Percentiles rank a stretch among this genome's conserved stretches.
These are phyloP conservation scores for Epizoanthus illoricatus DNA, from an alignment of 92 coral and sea anemone genomes.

Conservation along the genomic window DNA sequence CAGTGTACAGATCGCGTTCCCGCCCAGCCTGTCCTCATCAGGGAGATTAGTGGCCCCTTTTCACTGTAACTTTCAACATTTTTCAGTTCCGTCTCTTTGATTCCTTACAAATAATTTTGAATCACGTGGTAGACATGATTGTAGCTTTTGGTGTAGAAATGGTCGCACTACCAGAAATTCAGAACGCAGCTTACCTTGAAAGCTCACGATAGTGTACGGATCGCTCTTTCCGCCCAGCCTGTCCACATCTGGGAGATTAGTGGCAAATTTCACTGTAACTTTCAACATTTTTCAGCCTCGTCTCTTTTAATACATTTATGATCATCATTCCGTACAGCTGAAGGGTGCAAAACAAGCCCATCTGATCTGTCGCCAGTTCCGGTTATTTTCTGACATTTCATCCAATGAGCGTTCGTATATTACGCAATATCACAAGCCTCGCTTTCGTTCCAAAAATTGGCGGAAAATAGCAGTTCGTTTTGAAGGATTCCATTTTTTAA, in stretches of 20 bases:
- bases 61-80: background rate
- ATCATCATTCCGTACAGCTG: too few relatives aligned
- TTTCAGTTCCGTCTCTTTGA: too few relatives aligned
- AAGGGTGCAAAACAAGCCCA: too few relatives aligned
- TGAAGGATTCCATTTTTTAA: too few relatives aligned
- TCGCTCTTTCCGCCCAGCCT: conserved; percentile 90
- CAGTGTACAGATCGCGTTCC: conserved; percentile 90
- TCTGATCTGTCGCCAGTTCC: too few relatives aligned
- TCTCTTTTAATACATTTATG: background rate
- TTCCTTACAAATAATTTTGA: too few relatives aligned
- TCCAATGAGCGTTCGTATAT: too few relatives aligned
- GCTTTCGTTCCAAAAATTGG: too few relatives aligned
- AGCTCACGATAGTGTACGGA: conserved; percentile 80
- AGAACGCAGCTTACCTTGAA: conserved; percentile 65
- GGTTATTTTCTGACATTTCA: too few relatives aligned
- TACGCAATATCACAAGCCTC: too few relatives aligned
- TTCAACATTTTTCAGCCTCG: conserved; percentile 53
- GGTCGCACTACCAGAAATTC: background rate
- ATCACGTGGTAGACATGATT: background rate
- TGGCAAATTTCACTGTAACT: conserved; percentile 74
- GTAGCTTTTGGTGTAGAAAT: too few relatives aligned
- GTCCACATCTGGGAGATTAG: conserved; percentile 92
- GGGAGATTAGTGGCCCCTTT: conserved; percentile 89
- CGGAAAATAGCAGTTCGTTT: too few relatives aligned
- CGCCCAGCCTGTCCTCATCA: conserved; percentile 85